Base-by-base conservation (phyloP, 1,140 invertebrate species). In the Lepidurus apus region DNA sequence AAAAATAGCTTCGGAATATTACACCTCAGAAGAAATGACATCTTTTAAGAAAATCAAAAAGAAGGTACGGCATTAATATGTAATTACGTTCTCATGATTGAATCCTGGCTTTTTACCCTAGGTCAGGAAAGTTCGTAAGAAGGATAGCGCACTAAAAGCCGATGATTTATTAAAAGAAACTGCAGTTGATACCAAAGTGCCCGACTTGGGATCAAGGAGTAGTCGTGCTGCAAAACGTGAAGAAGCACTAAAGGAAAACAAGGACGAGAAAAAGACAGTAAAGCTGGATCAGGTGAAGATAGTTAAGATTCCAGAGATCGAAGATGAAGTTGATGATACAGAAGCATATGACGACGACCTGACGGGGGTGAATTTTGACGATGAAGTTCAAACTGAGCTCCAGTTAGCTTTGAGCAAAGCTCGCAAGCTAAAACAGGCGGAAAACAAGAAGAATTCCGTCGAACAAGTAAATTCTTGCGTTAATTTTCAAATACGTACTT, bases 11-110 rank as follows among this genome's bases (percentile, higher is more conserved):
- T 91, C 91, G 9, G 96, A 98, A 85, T 98, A 97, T 86, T 93
- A 93, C 80, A 94, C 93, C 78, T 88, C 92, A 79, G 89, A 91
- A 78, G 95, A 98, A 86, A 86, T 96, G 84, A 88, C 93, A 47
- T 88, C 91, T 84, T 96, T 99, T 85, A 98, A 98, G 84, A 98
- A 98, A 86, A 88, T 93, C 43, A 98, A 96, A 84, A 97, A 95
- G 84, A 97, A 94, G 87, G 53, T 65, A 65, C 8, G 17, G 17
- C 10, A 13, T 65, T 90, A 93, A 80, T 85, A 86, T 43, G 85
- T 84, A 80, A 84, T 24, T 26, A 65, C n/a, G 7, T 79, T 74
- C 73, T 9, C 9, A 43, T 24, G 13, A 9, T 79, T 21, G 10
- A 79, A 21, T 5, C 21, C n/a, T 24, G 17, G 1, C 0, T 80